Evolutionary conservation across 2,113 vertebrate species (phyloP), one percentile per base, ranked within the genome.

Genomic region (Megaleporinus macrocephalus): DNA sequence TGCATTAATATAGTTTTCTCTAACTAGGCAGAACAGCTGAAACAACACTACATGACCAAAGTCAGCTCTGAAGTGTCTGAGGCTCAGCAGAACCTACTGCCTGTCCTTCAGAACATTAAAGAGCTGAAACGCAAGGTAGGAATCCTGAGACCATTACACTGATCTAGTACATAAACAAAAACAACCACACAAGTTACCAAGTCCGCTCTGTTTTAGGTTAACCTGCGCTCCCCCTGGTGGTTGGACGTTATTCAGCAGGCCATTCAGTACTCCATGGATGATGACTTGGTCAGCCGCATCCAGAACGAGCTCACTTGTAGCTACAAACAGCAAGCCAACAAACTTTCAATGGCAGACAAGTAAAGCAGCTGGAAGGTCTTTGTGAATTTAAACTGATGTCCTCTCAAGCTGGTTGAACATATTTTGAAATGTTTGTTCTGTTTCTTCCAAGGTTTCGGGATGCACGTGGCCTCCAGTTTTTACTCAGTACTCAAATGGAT

Each of bases 1-100:
- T 44, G 9, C 59, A 62, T 66, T 30, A 33, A 16, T 15, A 9
- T 5, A 53, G 30, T 71, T 11, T 63, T 66, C 1, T 51, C 57
- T 29, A 10, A 76, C 65, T 33, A 99, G 98, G 96, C 96, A 61
- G 95, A 97, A 86, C 96, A 99, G 65, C 96, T 99, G 29, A 93
- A 95, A 41, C 95, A 98, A 55, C 98, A 99, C 90, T 99, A 99
- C 81, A 99, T 99, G 98, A 97, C 95, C 85, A 99, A 99, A 86
- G 98, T 96, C 30, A 96, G 98, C 9, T 95, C 96, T 0, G 98
- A 99, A 89, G 97, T 99, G 3, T 94, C 96, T 0, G 97, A 98
- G 75, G 98, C 97, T 1, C 92, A 95, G 30, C 96, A 97, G 82
- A 96, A 95, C 47, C 88, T 99, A 47, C 96, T 97, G 79, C 97